Conservation (phyloP, 2,888 invertebrate species). For the Rhagophthalmus giganteus region DNA sequence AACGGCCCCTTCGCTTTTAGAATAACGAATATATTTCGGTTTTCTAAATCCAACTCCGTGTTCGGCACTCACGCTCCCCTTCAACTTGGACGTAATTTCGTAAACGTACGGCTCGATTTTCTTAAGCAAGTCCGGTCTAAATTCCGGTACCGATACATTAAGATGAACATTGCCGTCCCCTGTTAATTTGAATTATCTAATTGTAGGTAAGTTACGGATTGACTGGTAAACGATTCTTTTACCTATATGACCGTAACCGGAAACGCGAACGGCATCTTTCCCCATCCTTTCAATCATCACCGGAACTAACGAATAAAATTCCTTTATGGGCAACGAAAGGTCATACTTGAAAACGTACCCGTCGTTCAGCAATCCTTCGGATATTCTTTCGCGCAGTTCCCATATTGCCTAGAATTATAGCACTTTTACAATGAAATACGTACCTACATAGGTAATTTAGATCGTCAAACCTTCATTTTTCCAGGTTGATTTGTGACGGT, state of each 20-base stretch:
- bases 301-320: slow-evolving; percentile 84
- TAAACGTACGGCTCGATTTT: slow-evolving; percentile 90
- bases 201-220: too few species aligned
- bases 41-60: slow-evolving; percentile 95
- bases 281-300: slow-evolving; percentile 69
- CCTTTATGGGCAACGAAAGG: slow-evolving; percentile 80
- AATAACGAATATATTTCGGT: slow-evolving; percentile 78
- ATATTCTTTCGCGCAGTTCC: slow-evolving; percentile 83
- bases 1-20: slow-evolving; percentile 75
- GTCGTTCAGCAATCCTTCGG: slow-evolving; percentile 73
- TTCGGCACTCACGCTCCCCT: slow-evolving; percentile 94
- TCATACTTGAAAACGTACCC: slow-evolving; percentile 97
- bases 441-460: background rate
- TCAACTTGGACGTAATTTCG: slow-evolving; percentile 78
- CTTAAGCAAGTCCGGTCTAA: slow-evolving; percentile 62
- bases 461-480: slow-evolving; percentile 78
- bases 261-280: slow-evolving; percentile 64
- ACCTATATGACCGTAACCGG: slow-evolving; percentile 96
- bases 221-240: slow-evolving; percentile 38
- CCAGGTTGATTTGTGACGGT: slow-evolving; percentile 81
- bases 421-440: slow-evolving; percentile 2
- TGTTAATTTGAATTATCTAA: slow-evolving; percentile 45
- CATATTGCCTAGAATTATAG: slow-evolving; percentile 68
- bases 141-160: slow-evolving; percentile 77
- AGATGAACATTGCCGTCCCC: slow-evolving; percentile 96